A percentile compares a stretch with the other conserved stretches of the same genome.
These are phyloP conservation scores for Babyrousa celebensis DNA, from an alignment of 2,797 vertebrate genomes.

Conservation along the genomic window DNA sequence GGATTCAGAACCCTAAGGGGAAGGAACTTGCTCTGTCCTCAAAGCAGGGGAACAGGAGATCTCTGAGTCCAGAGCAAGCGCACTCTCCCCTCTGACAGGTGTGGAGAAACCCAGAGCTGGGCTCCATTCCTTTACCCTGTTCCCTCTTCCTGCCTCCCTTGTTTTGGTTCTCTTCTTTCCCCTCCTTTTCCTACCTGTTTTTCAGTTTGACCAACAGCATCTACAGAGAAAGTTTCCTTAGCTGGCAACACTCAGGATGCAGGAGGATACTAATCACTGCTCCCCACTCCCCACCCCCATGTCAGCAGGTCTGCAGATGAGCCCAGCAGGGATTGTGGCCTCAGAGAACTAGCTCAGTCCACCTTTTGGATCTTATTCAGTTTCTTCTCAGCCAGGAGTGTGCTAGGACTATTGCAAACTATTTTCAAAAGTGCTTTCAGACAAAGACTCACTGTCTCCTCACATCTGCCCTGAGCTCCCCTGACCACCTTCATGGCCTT, in stretches of 20 bases:
- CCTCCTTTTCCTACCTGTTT: neutral
- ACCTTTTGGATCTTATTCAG: neutral
- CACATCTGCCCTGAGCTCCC: neutral
- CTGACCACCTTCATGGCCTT: neutral
- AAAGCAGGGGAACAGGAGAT: neutral
- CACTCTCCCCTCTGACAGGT: neutral
- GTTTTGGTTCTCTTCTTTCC: neutral
- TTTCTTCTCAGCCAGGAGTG: neutral
- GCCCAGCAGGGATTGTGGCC: neutral
- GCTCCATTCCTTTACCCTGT: neutral
- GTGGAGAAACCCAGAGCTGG: neutral
- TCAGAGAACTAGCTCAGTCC: neutral
- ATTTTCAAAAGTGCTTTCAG: neutral
- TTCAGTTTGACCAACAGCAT: neutral
- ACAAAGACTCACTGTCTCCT: neutral
- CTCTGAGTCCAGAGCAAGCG: neutral
- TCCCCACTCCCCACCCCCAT: too few species aligned
- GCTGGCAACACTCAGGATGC: neutral
- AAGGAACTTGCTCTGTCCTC: constrained; percentile 22
- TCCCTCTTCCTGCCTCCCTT: neutral
- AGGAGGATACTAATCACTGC: neutral
- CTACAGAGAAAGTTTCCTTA: neutral
- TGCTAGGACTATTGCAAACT: neutral
- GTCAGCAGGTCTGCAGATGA: neutral
- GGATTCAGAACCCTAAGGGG: neutral